A percentile compares a stretch with the other conserved stretches of the same genome.
Evolutionary conservation across 2,888 invertebrate species (phyloP).

Genomic region (Tridacna crocea): DNA sequence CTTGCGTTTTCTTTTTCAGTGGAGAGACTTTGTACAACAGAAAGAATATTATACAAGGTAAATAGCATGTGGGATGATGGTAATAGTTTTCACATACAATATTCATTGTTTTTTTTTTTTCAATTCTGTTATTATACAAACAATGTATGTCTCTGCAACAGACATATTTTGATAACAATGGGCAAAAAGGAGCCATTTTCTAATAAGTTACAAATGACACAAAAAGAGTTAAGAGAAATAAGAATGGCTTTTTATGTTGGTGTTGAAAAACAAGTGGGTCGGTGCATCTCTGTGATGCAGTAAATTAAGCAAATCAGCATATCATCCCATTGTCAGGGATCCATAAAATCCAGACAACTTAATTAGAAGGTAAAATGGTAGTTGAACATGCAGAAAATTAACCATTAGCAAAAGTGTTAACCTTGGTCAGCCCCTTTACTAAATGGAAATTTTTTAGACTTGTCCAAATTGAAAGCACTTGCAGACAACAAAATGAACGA

Average conservation of each 20-base stretch:
- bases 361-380: no score
- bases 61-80: conserved; percentile 3
- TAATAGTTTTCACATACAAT: background rate
- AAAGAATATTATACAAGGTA: conserved; percentile 80
- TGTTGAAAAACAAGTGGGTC: background rate
- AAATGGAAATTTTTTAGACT: no score
- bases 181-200: background rate
- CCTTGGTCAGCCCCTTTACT: no score
- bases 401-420: no score
- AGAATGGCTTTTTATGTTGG: background rate
- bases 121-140: background rate
- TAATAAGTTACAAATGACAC: background rate
- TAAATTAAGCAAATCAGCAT: no score
- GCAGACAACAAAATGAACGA: no score
- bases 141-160: background rate
- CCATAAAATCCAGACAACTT: no score
- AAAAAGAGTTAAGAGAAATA: background rate
- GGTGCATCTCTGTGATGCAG: no score
- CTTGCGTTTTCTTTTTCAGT: conserved; percentile 66
- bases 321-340: no score
- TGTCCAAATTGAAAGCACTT: no score
- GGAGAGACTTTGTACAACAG: conserved; percentile 80
- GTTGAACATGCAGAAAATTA: no score
- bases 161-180: background rate
- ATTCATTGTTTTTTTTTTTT: background rate